These are phyloP conservation scores for Neopipo cinnamomea DNA, from an alignment of 2,113 vertebrate genomes.

Conservation along the genomic window DNA sequence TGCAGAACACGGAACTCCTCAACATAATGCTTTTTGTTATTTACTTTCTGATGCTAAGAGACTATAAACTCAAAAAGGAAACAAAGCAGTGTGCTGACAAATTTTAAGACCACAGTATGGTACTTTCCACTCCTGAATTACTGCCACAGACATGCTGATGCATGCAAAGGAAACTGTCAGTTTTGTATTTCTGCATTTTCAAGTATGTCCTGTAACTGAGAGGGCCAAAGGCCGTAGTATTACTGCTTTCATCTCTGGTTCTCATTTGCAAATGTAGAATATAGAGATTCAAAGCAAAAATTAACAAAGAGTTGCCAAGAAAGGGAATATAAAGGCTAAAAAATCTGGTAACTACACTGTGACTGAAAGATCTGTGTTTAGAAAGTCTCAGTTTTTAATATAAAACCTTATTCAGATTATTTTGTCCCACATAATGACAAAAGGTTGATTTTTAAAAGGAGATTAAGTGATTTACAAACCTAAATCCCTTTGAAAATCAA, in stretches of 20 bases:
- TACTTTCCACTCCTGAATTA: background rate
- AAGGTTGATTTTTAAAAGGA: constrained; percentile 39
- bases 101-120: background rate
- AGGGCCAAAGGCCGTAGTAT: background rate
- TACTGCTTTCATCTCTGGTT: background rate
- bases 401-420: constrained; percentile 18
- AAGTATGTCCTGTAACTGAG: background rate
- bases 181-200: background rate
- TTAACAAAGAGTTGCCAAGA: background rate
- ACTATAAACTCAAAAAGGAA: background rate
- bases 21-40: background rate
- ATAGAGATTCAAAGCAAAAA: background rate
- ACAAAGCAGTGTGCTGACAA: background rate
- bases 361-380: background rate
- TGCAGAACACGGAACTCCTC: background rate
- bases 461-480: constrained; percentile 46
- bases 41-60: background rate
- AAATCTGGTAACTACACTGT: background rate
- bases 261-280: background rate
- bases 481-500: constrained; percentile 57
- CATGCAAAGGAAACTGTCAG: background rate
- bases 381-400: constrained; percentile 9
- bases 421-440: constrained; percentile 11
- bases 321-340: constrained; percentile 6
- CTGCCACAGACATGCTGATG: background rate